Conservation (phyloP, 2,888 invertebrate species). For the Drosophila niveifrons region DNA sequence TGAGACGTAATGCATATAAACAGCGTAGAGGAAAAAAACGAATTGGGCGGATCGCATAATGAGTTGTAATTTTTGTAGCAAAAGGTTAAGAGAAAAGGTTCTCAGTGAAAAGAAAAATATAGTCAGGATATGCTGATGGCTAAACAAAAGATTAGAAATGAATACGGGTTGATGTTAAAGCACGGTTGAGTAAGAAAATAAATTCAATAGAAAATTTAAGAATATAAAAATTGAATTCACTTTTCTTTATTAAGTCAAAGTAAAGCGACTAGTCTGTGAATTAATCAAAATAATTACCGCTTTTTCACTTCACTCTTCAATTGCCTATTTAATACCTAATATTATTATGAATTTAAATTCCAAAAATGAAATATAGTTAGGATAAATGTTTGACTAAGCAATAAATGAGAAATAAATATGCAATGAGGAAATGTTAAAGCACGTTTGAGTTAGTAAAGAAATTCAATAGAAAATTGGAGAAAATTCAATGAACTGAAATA, state of each 20-base stretch:
- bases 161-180: not conserved
- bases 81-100: slow-evolving; percentile 28
- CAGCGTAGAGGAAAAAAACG: not conserved
- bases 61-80: slow-evolving; percentile 52
- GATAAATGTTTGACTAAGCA: slow-evolving; percentile 16
- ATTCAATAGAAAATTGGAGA: no score
- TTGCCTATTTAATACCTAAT: no score
- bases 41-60: slow-evolving; percentile 39
- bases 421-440: not conserved
- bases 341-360: not conserved
- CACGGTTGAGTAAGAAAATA: not conserved
- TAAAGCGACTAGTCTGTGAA: no score
- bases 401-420: slow-evolving; percentile 16
- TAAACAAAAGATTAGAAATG: slow-evolving; percentile 23
- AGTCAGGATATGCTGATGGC: not conserved
- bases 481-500: no score
- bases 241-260: no score
- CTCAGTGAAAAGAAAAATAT: not conserved
- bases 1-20: slow-evolving; percentile 47
- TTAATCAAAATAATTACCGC: no score
- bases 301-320: no score
- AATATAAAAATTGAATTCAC: no score
- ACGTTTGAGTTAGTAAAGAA: not conserved
- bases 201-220: no score
- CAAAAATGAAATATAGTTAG: not conserved